Evolutionary conservation across 2,113 vertebrate species (phyloP).

Genomic region (Siniperca chuatsi): DNA sequence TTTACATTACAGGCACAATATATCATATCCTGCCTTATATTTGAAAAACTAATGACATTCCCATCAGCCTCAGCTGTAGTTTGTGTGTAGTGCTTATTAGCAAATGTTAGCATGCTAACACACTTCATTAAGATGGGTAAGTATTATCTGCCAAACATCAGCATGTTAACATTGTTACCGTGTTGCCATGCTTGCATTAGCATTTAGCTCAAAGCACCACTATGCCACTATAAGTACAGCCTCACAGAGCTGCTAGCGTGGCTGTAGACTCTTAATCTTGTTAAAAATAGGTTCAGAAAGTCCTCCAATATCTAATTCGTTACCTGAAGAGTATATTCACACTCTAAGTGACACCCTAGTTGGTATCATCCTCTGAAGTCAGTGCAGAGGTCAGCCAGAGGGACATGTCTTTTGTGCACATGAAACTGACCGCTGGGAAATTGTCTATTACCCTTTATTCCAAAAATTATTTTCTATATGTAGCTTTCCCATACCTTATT

Average conservation of each 20-base stretch:
- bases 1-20: slow-evolving; percentile 8
- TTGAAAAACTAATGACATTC: neutral
- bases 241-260: neutral
- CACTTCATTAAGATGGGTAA: no score
- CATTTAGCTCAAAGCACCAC: neutral
- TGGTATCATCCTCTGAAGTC: neutral
- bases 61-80: neutral
- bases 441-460: neutral
- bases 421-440: neutral
- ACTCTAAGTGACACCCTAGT: slow-evolving; percentile 1
- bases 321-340: neutral
- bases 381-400: neutral
- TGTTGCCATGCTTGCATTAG: neutral
- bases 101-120: neutral
- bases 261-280: neutral
- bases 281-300: slow-evolving; percentile 3
- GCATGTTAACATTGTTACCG: neutral
- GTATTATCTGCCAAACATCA: neutral
- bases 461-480: neutral
- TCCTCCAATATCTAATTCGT: neutral
- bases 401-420: neutral
- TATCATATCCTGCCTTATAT: neutral
- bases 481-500: neutral
- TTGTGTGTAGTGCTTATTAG: neutral
- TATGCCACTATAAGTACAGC: neutral